Evolutionary conservation across 1,140 invertebrate species (phyloP).

Genomic region (Drosophila repletoides): DNA sequence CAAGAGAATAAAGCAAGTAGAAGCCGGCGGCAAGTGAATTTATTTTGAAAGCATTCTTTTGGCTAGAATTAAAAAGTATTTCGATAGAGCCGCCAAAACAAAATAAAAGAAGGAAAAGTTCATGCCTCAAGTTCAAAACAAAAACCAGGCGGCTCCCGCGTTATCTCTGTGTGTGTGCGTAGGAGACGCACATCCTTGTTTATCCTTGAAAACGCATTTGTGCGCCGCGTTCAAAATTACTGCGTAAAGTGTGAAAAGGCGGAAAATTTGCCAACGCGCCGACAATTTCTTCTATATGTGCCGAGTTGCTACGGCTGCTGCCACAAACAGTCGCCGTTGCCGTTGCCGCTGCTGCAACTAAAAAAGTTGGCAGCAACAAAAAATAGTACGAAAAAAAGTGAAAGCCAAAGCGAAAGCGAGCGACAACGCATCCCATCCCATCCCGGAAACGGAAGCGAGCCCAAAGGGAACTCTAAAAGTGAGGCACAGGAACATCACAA

Average conservation of each 20-base stretch:
- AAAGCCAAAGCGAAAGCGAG: conserved; percentile 55
- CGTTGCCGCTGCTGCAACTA: conserved; percentile 25
- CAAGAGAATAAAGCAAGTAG: conserved; percentile 8
- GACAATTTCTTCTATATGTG: neutral
- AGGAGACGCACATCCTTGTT: conserved; percentile 27
- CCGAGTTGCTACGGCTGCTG: neutral
- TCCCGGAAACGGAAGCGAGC: conserved; percentile 45
- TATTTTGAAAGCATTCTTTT: conserved; percentile 5
- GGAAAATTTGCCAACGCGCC: conserved; percentile 32
- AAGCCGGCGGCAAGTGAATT: neutral
- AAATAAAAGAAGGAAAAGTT: too few relatives aligned
- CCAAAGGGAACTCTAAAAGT: conserved; percentile 17
- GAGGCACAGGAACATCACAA: conserved; percentile 18
- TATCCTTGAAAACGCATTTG: conserved; percentile 42
- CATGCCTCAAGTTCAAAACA: conserved; percentile 32
- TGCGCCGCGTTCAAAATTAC: conserved; percentile 30
- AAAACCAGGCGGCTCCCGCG: conserved; percentile 16
- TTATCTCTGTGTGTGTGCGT: neutral
- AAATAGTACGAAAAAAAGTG: conserved; percentile 57
- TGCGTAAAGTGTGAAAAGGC: conserved; percentile 37
- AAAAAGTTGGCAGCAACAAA: conserved; percentile 32
- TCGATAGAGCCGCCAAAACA: conserved; percentile 21
- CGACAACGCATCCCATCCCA: conserved; percentile 24
- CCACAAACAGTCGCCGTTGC: conserved; percentile 1
- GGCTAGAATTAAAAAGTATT: conserved; percentile 8